Conservation (phyloP, 2,797 vertebrate genomes). For the Phalloptychus januarius region DNA sequence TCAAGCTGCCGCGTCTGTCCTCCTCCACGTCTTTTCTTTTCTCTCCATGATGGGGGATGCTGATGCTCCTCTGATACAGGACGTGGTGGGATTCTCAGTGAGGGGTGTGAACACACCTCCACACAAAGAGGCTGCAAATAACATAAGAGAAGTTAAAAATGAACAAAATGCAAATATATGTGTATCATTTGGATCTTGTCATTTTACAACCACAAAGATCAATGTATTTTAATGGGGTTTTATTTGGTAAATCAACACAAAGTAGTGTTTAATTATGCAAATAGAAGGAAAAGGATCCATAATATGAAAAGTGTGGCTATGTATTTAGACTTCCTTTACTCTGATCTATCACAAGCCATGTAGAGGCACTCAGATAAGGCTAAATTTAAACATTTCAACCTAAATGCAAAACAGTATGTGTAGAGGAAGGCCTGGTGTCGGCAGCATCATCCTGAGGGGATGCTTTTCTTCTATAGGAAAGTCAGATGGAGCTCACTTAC, state of each 20-base stretch:
- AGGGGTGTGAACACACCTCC: slow-evolving; percentile 92
- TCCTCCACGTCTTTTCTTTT: slow-evolving; percentile 24
- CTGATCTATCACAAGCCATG: neutral
- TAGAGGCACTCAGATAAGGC: neutral
- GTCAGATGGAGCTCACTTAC: neutral
- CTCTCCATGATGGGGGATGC: slow-evolving; percentile 57
- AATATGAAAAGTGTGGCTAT: neutral
- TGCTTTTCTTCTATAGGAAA: neutral
- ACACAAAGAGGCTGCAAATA: slow-evolving; percentile 90
- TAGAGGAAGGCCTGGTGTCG: neutral
- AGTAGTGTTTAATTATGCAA: neutral
- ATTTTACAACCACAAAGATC: neutral
- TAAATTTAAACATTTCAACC: neutral
- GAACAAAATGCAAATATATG: neutral
- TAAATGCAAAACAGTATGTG: neutral
- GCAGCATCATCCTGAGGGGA: neutral
- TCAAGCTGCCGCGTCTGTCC: slow-evolving; percentile 65
- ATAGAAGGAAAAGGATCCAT: neutral
- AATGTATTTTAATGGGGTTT: neutral
- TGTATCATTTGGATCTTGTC: neutral
- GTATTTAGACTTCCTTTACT: neutral
- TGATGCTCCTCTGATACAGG: slow-evolving; percentile 38
- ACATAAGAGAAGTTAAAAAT: slow-evolving; percentile 14
- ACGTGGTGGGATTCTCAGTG: slow-evolving; percentile 80
- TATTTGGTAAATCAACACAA: neutral